Percentiles rank a stretch among this genome's conserved stretches.
These are phyloP conservation scores for Marmota flaviventris DNA, from an alignment of 2,113 vertebrate species.

Conservation along the genomic window DNA sequence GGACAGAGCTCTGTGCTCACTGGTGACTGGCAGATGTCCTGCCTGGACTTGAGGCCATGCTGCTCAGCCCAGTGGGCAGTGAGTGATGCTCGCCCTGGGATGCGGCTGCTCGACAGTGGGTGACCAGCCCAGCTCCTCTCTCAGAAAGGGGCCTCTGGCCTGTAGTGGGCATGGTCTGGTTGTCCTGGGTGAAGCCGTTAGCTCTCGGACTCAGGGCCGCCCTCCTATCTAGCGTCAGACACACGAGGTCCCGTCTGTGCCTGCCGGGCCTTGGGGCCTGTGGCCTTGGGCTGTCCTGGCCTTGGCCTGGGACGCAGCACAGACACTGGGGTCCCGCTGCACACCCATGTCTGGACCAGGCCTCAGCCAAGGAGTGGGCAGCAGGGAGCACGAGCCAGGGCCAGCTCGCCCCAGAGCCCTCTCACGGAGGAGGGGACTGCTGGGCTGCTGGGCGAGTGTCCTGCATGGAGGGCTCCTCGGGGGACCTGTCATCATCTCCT, in stretches of 20 bases:
- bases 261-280: accelerated
- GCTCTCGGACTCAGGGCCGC: not conserved
- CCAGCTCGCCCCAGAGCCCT: accelerated
- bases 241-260: not conserved
- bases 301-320: not conserved
- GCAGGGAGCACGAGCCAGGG: not conserved
- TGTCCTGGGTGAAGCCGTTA: not conserved
- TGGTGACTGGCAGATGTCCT: not conserved
- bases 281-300: not conserved
- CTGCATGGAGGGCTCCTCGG: not conserved
- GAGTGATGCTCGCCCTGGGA: not conserved
- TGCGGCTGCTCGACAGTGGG: not conserved
- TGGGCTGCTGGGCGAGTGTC: not conserved
- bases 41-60: not conserved
- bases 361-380: not conserved
- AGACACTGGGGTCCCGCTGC: not conserved
- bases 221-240: not conserved
- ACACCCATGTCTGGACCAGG: accelerated
- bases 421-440: accelerated
- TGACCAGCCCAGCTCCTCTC: accelerated
- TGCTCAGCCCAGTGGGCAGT: accelerated
- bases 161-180: accelerated
- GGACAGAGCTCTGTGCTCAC: not conserved
- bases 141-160: not conserved
- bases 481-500: not conserved